phyloP scores from a whole-genome alignment of 2,797 vertebrate species.

The Amniataba percoides region DNA sequence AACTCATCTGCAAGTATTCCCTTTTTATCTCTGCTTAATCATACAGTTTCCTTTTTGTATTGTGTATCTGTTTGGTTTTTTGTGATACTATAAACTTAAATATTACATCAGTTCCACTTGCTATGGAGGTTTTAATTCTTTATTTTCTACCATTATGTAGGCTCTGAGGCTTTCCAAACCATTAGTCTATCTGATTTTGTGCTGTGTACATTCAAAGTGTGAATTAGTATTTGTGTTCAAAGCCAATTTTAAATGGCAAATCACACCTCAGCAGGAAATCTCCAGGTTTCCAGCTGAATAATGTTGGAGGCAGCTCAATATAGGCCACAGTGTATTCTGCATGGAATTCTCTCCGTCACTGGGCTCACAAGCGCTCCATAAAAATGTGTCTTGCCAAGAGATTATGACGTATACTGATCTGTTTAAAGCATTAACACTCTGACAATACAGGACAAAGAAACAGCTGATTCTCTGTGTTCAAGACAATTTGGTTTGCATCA shows the following conservation, averaged over 20 bases:
- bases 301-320: constrained; percentile 36
- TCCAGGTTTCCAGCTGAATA: constrained; percentile 49
- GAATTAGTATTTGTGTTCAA: constrained; percentile 6
- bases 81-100: not conserved
- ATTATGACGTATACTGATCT: constrained; percentile 74
- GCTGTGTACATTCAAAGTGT: not conserved
- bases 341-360: constrained; percentile 45
- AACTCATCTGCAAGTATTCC: not conserved
- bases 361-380: constrained; percentile 52
- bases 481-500: constrained; percentile 57
- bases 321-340: constrained; percentile 50
- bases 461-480: constrained; percentile 69
- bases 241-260: constrained; percentile 26
- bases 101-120: not conserved
- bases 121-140: not conserved
- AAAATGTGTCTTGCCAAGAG: constrained; percentile 63
- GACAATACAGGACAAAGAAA: constrained; percentile 69
- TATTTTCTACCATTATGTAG: not conserved
- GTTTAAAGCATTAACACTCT: constrained; percentile 67
- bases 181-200: not conserved
- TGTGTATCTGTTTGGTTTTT: not conserved
- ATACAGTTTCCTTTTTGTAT: not conserved
- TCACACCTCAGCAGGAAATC: constrained; percentile 48
- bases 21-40: constrained; percentile 16
- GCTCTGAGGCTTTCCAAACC: not conserved